Evolutionary conservation across 2,113 vertebrate genomes (phyloP).

Genomic region (Notarius quadriscutis): DNA sequence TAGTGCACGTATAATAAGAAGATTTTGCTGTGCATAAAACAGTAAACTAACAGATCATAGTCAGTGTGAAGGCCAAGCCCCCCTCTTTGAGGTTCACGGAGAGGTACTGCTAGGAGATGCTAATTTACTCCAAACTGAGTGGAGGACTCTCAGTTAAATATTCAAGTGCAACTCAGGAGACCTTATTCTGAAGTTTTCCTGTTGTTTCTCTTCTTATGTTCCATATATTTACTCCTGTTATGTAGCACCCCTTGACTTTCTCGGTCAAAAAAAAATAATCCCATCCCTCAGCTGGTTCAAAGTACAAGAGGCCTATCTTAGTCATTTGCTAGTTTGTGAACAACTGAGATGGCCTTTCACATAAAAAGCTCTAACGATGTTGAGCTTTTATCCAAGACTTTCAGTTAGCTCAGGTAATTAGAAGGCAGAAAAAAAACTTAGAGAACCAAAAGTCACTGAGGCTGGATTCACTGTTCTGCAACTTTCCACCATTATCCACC

Average conservation of each 20-base stretch:
- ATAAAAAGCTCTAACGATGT: not conserved
- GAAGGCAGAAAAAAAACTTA: not conserved
- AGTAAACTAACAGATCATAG: slow-evolving; percentile 33
- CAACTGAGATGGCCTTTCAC: slow-evolving; percentile 20
- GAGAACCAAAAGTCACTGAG: slow-evolving; percentile 14
- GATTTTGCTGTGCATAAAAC: slow-evolving; percentile 5
- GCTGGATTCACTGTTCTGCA: not conserved
- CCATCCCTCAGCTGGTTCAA: not conserved
- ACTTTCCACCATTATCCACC: slow-evolving; percentile 13
- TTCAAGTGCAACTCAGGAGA: not conserved
- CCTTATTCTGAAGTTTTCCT: not conserved
- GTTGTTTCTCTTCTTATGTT: not conserved
- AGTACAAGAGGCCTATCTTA: slow-evolving; percentile 6
- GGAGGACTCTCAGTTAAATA: slow-evolving; percentile 18
- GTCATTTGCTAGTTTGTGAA: slow-evolving; percentile 26
- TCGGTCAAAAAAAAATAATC: not conserved
- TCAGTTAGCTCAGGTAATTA: slow-evolving; percentile 26
- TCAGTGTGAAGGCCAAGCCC: slow-evolving; percentile 26
- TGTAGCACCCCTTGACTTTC: no score
- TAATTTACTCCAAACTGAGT: slow-evolving; percentile 22
- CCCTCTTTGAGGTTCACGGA: not conserved
- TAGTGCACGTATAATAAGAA: not conserved
- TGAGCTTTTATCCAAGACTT: slow-evolving; percentile 16
- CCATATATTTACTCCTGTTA: not conserved
- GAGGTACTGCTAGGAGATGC: slow-evolving; percentile 13